These are phyloP conservation scores for Solenodon paradoxus DNA, from an alignment of 2,113 vertebrate species.

Conservation along the genomic window DNA sequence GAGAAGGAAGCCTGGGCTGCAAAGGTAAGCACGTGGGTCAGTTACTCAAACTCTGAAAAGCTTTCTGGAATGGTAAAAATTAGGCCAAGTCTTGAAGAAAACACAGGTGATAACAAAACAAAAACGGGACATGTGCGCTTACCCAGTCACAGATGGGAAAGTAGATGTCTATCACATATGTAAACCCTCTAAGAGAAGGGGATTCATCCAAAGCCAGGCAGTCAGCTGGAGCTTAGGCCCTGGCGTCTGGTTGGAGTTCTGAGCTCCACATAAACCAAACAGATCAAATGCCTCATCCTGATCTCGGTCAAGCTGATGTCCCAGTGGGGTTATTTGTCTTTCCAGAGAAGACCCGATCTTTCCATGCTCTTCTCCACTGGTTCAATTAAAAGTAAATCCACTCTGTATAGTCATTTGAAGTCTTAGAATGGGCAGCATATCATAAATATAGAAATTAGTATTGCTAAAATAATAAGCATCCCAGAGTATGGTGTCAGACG, in stretches of 20 bases:
- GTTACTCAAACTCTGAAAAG: neutral
- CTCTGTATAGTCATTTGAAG: neutral
- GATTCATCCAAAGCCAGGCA: neutral
- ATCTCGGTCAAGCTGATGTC: neutral
- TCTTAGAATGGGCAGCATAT: neutral
- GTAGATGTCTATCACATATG: fast-evolving
- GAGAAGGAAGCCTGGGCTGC: neutral
- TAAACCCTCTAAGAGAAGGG: neutral
- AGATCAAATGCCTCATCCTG: neutral
- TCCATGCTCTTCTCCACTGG: neutral
- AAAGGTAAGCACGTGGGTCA: neutral
- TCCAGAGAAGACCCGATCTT: neutral
- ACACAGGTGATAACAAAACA: neutral
- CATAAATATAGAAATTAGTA: neutral
- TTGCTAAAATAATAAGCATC: neutral
- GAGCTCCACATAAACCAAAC: neutral
- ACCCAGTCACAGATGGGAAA: neutral
- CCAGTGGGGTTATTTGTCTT: neutral
- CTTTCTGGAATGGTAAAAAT: neutral
- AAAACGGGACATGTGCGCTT: neutral
- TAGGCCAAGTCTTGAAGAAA: neutral
- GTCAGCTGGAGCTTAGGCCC: neutral
- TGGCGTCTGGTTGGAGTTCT: neutral
- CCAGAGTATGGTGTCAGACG: neutral
- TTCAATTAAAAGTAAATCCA: neutral